Base-by-base conservation (phyloP, 2,113 vertebrate species). In the Protobothrops mucrosquamatus region DNA sequence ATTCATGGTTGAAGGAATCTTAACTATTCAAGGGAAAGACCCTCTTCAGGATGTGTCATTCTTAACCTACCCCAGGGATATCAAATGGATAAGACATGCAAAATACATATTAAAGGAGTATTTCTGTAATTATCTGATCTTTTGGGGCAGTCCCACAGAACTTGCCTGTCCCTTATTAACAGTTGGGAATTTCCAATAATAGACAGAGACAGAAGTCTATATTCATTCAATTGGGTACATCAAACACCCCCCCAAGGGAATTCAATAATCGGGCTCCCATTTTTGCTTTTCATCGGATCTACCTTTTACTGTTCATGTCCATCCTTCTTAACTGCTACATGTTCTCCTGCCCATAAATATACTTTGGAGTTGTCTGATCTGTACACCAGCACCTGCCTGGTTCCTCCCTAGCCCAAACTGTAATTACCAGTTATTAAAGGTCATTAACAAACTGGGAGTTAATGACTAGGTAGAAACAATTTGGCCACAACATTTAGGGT, bases 341-440 rank as follows among this genome's bases (percentile, higher is more conserved):
- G 48, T 22, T 6, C 12, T 39, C 29, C 23, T 54, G 89, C 81
- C 89, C 57, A n/a, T 87, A 92, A 90, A 90, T 59, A 29, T 55
- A 10, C 48, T 64, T 48, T 90, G 46, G 74, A 87, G 57, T 34
- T 86, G 56, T 92, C 54, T 92, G 87, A 48, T 92, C 88, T 87
- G 92, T 89, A 90, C 81, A 90, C 55, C 86, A 59, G 89, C 81
- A 90, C 74, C 89, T 85, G 57, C 51, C 81, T 90, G 56, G 7
- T 57, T 52, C 93, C 93, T 94, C 88, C 91, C 93, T 90, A 61
- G 51, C 51, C 87, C 22, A 89, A 51, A 26, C 88, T 90, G 81
- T 94, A 93, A 92, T 93, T 93, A 93, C 74, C 26, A 89, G 88
- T 57, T 85, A 93, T 93, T 93, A 92, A 93, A 92, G 93, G 93